Base-by-base conservation (phyloP, 1,140 invertebrate genomes). In the Brachionus rotundiformis region DNA sequence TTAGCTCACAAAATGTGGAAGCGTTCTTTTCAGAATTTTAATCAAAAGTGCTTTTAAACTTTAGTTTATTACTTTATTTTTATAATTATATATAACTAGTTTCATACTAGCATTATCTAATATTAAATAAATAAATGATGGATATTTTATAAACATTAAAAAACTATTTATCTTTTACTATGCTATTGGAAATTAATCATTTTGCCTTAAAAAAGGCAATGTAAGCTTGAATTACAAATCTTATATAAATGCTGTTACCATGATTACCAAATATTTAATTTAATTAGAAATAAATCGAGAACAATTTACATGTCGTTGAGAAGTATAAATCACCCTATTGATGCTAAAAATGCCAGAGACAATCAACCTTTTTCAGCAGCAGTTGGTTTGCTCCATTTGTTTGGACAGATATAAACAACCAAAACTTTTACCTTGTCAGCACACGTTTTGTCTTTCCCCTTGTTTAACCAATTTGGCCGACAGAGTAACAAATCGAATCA, bases 371-470 rank as follows among this genome's bases (percentile, higher is more conserved):
- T 94, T 99, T 86, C 95, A 99, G 88, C 95, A 97, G 89, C 91
- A 99, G 85, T 90, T 99, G 84, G 97, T 95, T 81, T 99, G 97
- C 89, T 94, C 95, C 86, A 96, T 99, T 85, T 99, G 97, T 87
- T 89, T 98, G 86, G 97, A 99, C 89, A 91, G 96, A 84, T 98
- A 94, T 89, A 91, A 94, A 85, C 96, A 96, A 88, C 97, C 97
- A 33, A 98, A 98, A 89, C 90, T 98, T 84, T 89, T 99, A 84
- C 96, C 96, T 92, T 99, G 97, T 88, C 96, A 99, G 90, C 97
- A 99, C 91, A 98, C 96, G 83, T 99, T 98, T 89, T 99, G 97
- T 88, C 94, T 97, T 92, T 94, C 96, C 85, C 96, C 95, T 36
- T 98, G 95, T 88, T 83, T 88, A 7, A 84, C 85, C 79, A 85